Conservation (phyloP, 2,113 vertebrate species). For the Sylvietta virens region DNA sequence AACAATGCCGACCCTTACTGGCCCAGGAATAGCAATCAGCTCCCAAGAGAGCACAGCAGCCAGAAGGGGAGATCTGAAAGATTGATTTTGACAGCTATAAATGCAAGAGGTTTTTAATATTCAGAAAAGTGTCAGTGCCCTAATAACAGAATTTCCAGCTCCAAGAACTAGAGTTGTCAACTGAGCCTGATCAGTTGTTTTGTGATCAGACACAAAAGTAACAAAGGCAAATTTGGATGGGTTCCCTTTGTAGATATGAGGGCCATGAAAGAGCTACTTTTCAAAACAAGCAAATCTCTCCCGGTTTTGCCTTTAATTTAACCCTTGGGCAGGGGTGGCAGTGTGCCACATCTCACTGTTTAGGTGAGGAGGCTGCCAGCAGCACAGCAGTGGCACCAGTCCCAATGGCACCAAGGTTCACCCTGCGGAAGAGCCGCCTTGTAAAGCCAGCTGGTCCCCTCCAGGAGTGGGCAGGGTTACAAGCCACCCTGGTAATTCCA, state of each 20-base stretch:
- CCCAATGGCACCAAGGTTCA: background rate
- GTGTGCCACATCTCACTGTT: background rate
- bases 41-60: background rate
- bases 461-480: background rate
- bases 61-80: background rate
- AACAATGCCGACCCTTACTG: background rate
- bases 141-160: conserved; percentile 1
- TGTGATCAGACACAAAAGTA: background rate
- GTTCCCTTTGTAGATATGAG: background rate
- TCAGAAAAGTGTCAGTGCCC: background rate
- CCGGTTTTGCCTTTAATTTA: background rate
- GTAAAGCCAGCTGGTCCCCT: background rate
- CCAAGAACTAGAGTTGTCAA: background rate
- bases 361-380: background rate
- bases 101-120: conserved; percentile 9
- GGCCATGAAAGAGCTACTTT: background rate
- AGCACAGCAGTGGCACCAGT: background rate
- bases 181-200: background rate
- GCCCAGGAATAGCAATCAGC: background rate
- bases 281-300: background rate
- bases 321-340: rapidly evolving
- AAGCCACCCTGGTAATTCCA: background rate
- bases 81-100: conserved; percentile 9
- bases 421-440: background rate
- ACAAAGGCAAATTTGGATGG: background rate